phyloP scores from a whole-genome alignment of 2,797 vertebrate species.

The Acipenser ruthenus region DNA sequence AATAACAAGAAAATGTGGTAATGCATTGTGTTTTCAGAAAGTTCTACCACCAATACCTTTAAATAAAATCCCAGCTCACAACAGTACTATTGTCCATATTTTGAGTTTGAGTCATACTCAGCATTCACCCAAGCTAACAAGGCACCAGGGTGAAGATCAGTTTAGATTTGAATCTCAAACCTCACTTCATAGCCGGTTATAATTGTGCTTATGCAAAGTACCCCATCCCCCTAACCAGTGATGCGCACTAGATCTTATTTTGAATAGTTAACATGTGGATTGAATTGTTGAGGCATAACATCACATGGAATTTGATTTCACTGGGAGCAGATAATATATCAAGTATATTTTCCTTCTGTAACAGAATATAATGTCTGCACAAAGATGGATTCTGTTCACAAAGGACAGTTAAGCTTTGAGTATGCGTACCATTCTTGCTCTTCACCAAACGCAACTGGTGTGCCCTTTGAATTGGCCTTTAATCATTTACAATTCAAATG shows the following conservation, averaged over 20 bases:
- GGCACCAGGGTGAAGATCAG: too few relatives aligned
- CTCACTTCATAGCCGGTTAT: too few relatives aligned
- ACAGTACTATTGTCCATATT: too few relatives aligned
- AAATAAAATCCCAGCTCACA: too few relatives aligned
- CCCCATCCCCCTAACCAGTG: conserved; percentile 29
- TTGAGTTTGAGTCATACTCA: too few relatives aligned
- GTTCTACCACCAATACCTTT: too few relatives aligned
- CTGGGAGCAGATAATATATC: conserved; percentile 27
- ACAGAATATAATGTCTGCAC: conserved; percentile 18
- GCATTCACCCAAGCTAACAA: too few relatives aligned
- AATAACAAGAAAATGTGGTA: too few relatives aligned
- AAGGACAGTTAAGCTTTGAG: conserved; percentile 25
- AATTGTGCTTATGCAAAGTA: too few relatives aligned
- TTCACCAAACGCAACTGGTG: conserved; percentile 21
- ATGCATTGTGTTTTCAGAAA: too few relatives aligned
- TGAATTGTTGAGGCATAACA: conserved; percentile 46
- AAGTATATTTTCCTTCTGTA: conserved; percentile 27
- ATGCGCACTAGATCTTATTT: conserved; percentile 44
- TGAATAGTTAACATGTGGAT: conserved; percentile 49
- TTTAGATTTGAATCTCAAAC: too few relatives aligned
- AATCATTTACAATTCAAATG: conserved; percentile 41
- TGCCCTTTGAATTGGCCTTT: conserved; percentile 24
- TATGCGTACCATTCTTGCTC: conserved; percentile 23
- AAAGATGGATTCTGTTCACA: conserved; percentile 20
- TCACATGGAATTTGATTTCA: conserved; percentile 47